Percentiles rank a stretch among this genome's conserved stretches.
Evolutionary conservation across 2,797 vertebrate species (phyloP).

Genomic region (Cygnus olor): DNA sequence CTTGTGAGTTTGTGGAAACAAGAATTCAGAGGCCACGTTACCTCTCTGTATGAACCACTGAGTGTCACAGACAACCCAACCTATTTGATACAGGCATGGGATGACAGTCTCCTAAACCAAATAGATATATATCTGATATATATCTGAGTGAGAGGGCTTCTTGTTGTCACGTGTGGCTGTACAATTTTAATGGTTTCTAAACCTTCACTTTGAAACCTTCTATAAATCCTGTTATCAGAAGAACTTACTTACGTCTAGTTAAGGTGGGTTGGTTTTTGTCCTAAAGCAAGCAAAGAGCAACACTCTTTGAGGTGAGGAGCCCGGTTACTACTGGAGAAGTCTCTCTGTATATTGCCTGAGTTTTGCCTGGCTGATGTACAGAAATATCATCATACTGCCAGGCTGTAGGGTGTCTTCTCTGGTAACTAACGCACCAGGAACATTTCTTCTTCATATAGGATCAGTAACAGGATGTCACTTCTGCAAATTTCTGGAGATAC

Average conservation of each 20-base stretch:
- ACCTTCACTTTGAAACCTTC: neutral
- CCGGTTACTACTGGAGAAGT: neutral
- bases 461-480: neutral
- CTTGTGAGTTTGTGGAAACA: neutral
- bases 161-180: accelerated
- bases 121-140: accelerated
- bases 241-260: neutral
- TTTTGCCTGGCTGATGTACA: neutral
- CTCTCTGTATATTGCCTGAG: neutral
- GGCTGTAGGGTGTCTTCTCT: neutral
- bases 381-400: neutral
- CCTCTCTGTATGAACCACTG: neutral
- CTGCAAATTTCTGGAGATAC: neutral
- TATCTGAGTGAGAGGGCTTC: neutral
- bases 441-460: neutral
- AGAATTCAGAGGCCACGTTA: neutral
- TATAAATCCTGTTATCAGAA: neutral
- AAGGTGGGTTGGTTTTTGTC: neutral
- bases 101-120: neutral
- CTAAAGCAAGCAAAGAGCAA: neutral
- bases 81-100: neutral
- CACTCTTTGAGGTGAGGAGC: neutral
- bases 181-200: neutral
- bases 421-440: neutral
- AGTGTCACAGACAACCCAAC: neutral